A percentile compares a stretch with the other conserved stretches of the same genome.
These are phyloP conservation scores for Laodelphax striatellus DNA, from an alignment of 1,140 invertebrate genomes.

Conservation along the genomic window DNA sequence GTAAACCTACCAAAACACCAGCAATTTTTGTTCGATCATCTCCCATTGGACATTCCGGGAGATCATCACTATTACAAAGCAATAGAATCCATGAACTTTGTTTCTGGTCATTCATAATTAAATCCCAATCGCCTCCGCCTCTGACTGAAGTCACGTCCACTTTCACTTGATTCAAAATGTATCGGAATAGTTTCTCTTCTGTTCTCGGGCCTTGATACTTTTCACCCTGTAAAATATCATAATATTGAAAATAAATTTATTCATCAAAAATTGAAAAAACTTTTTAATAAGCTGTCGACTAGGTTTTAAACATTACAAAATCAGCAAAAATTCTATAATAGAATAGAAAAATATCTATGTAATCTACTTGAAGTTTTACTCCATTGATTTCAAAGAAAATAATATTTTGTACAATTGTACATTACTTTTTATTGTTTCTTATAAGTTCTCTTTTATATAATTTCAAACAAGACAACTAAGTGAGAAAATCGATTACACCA, in stretches of 20 bases:
- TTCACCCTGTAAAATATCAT: conserved; percentile 24
- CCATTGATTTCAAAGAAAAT: no score
- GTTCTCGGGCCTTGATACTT: conserved; percentile 33
- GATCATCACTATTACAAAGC: conserved; percentile 34
- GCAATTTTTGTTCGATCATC: conserved; percentile 45
- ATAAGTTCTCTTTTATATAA: no score
- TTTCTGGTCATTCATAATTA: conserved; percentile 21
- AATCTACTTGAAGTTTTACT: no score
- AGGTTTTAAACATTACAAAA: no score
- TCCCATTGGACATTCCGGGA: conserved; percentile 39
- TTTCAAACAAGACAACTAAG: no score
- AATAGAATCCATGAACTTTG: conserved; percentile 32
- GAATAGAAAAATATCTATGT: no score
- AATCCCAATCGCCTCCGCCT: conserved; percentile 27
- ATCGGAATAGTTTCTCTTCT: conserved; percentile 34
- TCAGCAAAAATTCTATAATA: no score
- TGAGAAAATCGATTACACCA: no score
- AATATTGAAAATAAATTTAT: background rate
- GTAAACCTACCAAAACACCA: conserved; percentile 45
- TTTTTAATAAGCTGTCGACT: no score
- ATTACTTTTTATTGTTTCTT: no score
- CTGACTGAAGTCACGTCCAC: conserved; percentile 25
- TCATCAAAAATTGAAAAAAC: no score
- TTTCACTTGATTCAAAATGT: conserved; percentile 32
- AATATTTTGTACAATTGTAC: no score